Base-by-base conservation (phyloP, 23 tunicate species). In the Trididemnum nubilum region DNA sequence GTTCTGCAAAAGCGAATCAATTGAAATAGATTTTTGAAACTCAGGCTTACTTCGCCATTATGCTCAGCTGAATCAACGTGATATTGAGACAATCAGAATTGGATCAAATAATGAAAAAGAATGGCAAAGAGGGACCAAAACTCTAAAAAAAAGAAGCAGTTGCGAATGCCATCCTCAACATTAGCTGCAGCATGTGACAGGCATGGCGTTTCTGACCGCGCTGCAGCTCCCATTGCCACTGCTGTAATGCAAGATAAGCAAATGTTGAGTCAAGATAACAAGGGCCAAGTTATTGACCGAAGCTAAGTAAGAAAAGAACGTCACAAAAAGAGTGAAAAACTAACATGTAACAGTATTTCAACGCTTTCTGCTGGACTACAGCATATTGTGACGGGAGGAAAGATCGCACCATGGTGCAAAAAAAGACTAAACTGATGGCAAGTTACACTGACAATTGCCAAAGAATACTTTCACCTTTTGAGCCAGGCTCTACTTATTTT, bases 221-320 rank as follows among this genome's bases (percentile, higher is more conserved):
- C 67, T 21, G 29, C 29, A 22, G 67, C 67, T n/a, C n/a, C 67
- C 29, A 3, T 61, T n/a, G 67, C 67, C 5, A 61, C 67, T 61
- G 67, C 67, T 3, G 67, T 61, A 26, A 12, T 61, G 29, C 29
- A 4, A n/a, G 67, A n/a, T n/a, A n/a, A n/a, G n/a, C n/a, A n/a
- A n/a, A n/a, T n/a, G n/a, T n/a, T n/a, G n/a, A n/a, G n/a, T n/a
- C n/a, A n/a, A n/a, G n/a, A 61, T 24, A 61, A 61, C 26, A 15
- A 15, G 25, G 26, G 67, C 3, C 67, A 61, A 61, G 67, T 24
- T 21, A 61, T 61, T 61, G 67, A 61, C n/a, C 67, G n/a, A n/a
- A 61, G 67, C 67, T 12, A 61, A 61, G 67, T 61, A 61, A 61
- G 67, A 24, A 61, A 26, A 61, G 67, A 61, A 24, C 67, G 67